Conservation (phyloP, 1,140 invertebrate species). For the Zophobas atratus region DNA sequence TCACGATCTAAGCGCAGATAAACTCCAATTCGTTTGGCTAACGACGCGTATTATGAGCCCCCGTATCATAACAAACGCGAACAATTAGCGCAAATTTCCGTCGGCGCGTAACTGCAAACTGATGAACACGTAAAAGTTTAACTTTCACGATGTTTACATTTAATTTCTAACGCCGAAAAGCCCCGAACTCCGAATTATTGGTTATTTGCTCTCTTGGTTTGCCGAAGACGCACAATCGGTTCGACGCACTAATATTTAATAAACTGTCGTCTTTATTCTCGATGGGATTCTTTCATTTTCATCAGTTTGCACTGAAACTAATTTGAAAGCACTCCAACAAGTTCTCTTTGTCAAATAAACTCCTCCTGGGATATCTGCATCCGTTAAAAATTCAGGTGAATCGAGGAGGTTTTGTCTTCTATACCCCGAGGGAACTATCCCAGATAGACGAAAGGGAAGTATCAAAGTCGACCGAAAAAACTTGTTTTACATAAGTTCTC, state of each 20-base stretch:
- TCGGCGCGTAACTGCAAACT: neutral
- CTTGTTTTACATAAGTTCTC: conserved; percentile 11
- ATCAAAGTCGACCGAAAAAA: conserved; percentile 3
- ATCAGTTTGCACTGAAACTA: neutral
- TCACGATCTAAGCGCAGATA: too few species aligned
- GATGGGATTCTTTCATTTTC: neutral
- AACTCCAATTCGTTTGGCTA: too few species aligned
- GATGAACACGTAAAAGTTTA: too few species aligned
- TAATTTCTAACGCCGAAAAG: conserved; percentile 5
- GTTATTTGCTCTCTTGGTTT: neutral
- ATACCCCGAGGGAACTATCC: neutral
- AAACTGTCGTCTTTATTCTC: neutral
- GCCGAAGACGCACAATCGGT: neutral
- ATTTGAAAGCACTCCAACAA: neutral
- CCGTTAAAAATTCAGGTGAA: conserved; percentile 13
- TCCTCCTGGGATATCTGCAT: neutral
- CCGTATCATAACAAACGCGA: too few species aligned
- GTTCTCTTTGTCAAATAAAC: neutral
- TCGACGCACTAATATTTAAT: conserved; percentile 5
- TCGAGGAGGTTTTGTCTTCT: conserved; percentile 11
- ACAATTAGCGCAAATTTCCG: neutral
- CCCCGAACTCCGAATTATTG: neutral
- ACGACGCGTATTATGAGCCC: too few species aligned
- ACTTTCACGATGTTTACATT: neutral
- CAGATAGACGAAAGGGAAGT: neutral